Evolutionary conservation across 1,140 invertebrate species (phyloP).

Genomic region (Drosophila novamexicana): DNA sequence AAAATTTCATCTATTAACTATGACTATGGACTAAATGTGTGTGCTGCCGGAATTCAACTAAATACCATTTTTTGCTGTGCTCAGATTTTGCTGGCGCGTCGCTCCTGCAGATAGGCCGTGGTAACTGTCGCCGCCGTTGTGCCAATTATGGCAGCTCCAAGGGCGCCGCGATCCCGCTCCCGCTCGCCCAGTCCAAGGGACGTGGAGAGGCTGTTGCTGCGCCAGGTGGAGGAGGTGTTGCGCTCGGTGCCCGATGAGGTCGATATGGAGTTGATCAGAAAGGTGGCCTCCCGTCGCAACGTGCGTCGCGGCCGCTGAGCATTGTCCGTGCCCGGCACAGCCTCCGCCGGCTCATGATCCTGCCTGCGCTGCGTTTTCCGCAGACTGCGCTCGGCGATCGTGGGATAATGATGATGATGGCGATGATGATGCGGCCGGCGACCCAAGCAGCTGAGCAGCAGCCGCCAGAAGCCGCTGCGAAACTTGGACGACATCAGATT

Average conservation of each 20-base stretch:
- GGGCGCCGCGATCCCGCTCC: conserved; percentile 35
- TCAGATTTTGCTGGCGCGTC: conserved; percentile 63
- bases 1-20: conserved; percentile 74
- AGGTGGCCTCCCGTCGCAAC: conserved; percentile 72
- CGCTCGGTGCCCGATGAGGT: conserved; percentile 78
- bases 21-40: conserved; percentile 56
- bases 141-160: conserved; percentile 72
- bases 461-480: conserved; percentile 89
- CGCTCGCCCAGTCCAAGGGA: conserved; percentile 56
- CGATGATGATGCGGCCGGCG: conserved; percentile 57
- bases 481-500: conserved; percentile 96
- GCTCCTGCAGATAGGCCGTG: conserved; percentile 65
- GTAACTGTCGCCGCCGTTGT: conserved; percentile 71
- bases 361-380: conserved; percentile 36
- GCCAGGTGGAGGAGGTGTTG: conserved; percentile 66
- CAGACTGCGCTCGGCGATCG: conserved; percentile 41
- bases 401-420: conserved; percentile 40
- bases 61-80: conserved; percentile 47
- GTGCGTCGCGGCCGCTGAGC: conserved; percentile 52
- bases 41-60: conserved; percentile 67
- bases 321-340: conserved; percentile 2
- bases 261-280: conserved; percentile 76
- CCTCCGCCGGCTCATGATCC: conserved; percentile 44
- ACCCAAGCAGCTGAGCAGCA: conserved; percentile 70
- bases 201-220: conserved; percentile 71